Percentiles rank a stretch among this genome's conserved stretches.
phyloP scores from a whole-genome alignment of 1,140 invertebrate species.

The Lithobius niger region DNA sequence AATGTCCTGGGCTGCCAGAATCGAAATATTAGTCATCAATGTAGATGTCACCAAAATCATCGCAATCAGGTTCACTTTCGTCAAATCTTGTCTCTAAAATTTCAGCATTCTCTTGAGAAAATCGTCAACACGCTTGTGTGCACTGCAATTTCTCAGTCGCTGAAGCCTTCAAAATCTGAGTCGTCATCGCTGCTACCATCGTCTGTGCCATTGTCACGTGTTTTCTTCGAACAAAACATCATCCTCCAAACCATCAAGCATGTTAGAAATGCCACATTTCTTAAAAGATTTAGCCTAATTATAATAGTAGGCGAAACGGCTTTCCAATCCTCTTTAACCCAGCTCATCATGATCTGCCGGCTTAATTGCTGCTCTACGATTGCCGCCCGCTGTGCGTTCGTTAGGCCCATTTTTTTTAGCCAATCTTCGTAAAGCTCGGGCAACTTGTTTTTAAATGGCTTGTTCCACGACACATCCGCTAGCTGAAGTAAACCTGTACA shows the following conservation, averaged over 20 bases:
- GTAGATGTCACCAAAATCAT: too few relatives aligned
- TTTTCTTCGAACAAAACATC: too few relatives aligned
- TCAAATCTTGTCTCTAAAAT: too few relatives aligned
- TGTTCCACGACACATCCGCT: constrained; percentile 20
- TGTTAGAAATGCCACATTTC: constrained; percentile 3
- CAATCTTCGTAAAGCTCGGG: constrained; percentile 16
- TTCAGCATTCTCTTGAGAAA: too few relatives aligned
- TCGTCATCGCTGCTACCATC: too few relatives aligned
- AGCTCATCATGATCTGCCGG: constrained; percentile 3
- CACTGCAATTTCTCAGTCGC: too few relatives aligned
- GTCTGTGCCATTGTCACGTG: too few relatives aligned
- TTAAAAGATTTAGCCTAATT: constrained; percentile 4
- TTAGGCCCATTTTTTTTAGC: constrained; percentile 13
- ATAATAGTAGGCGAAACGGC: not conserved
- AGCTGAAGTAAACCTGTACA: constrained; percentile 22
- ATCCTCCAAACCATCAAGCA: not conserved
- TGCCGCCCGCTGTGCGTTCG: constrained; percentile 14
- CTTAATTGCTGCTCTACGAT: constrained; percentile 8
- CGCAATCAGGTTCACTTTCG: too few relatives aligned
- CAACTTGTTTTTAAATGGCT: constrained; percentile 19
- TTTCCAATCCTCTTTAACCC: constrained; percentile 10
- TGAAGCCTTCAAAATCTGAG: too few relatives aligned
- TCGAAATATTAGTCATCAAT: too few relatives aligned
- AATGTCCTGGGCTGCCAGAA: too few relatives aligned
- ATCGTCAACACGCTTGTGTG: too few relatives aligned